Base-by-base conservation (phyloP, 2,113 vertebrate genomes). In the Grammomys surdaster region DNA sequence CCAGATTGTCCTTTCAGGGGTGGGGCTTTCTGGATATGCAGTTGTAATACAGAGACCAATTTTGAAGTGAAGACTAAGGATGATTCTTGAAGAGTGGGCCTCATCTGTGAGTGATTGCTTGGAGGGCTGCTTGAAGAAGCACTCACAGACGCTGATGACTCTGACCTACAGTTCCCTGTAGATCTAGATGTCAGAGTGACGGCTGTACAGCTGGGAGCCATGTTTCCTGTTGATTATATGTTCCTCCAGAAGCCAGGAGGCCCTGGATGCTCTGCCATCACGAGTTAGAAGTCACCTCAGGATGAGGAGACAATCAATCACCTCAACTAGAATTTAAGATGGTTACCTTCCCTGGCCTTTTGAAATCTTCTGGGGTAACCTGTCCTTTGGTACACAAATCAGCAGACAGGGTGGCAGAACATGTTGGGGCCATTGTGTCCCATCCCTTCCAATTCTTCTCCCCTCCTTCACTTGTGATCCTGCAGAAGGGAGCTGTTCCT, bases 221-320 rank as follows among this genome's bases (percentile, higher is more conserved):
- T 98, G 4, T 99, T 99, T 97, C 99, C 99, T 81, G 99, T 99
- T n/a, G 99, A 99, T 97, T 99, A 99, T 98, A 99, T 99, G 98
- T 99, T 99, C 98, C 99, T 99, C 28, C 99, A 99, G 97, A 99
- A 99, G 96, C 98, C 98, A 5, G 98, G 98, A 20, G 98, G 98
- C 0, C 43, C 97, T 75, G 98, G 99, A 88, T 98, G 98, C 96
- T 98, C 98, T 0, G 99, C 99, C 93, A 98, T 99, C 93, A 95
- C 92, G 48, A 99, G 97, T 85, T 98, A 97, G 97, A 96, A 76
- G 51, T 43, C 8, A 0, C 58, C 13, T 78, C n/a, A n/a, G 89
- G 77, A 77, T 67, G 75, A 90, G 60, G 92, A 96, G 95, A 92
- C 81, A 85, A 82, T 88, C 93, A 73, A 77, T 88, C 95, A 73